Evolutionary conservation across 2,113 vertebrate genomes (phyloP).

Genomic region (Triplophysa siluroides): DNA sequence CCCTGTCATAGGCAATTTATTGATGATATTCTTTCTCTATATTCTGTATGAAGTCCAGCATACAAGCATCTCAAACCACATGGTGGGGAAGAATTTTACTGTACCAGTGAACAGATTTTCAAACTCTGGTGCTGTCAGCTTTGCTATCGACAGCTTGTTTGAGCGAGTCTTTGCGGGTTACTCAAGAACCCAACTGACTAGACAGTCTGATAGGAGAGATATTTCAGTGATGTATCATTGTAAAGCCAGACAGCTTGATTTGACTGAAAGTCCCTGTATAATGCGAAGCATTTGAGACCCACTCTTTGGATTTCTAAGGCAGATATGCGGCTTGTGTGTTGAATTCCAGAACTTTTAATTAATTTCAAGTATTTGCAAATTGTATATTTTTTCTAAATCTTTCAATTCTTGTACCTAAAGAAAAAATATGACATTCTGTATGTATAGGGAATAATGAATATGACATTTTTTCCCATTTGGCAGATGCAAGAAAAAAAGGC

Average conservation of each 20-base stretch:
- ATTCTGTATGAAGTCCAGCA: neutral
- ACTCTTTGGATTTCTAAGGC: constrained; percentile 6
- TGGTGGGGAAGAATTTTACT: neutral
- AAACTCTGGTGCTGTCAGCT: neutral
- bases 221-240: neutral
- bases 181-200: constrained; percentile 9
- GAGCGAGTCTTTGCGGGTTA: neutral
- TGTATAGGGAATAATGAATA: neutral
- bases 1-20: neutral
- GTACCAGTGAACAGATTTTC: neutral
- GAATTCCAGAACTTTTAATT: neutral
- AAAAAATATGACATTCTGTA: neutral
- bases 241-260: constrained; percentile 30
- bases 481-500: too few relatives aligned
- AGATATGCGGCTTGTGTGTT: neutral
- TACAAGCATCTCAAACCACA: neutral
- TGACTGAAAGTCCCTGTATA: constrained; percentile 20
- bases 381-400: too few relatives aligned
- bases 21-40: neutral
- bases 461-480: too few relatives aligned
- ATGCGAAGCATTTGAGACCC: constrained; percentile 7
- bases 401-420: too few relatives aligned
- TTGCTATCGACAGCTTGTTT: constrained; percentile 12
- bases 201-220: constrained; percentile 23
- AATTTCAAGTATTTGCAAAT: too few relatives aligned